phyloP scores from a whole-genome alignment of 2,888 invertebrate species.

The Andrena bicolor region DNA sequence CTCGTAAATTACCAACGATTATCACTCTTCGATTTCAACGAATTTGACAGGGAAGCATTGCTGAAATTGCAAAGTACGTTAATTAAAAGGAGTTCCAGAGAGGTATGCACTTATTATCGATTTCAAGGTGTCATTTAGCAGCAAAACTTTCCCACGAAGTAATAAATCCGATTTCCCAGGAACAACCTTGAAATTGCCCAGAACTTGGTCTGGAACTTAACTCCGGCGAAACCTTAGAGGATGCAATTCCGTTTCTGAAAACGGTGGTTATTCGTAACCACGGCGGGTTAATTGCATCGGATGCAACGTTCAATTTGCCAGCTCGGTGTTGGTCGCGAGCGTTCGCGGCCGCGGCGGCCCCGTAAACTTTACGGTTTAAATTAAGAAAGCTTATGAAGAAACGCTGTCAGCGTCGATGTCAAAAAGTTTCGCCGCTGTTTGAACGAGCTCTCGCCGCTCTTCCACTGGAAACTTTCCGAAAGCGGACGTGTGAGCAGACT shows the following conservation, averaged over 20 bases:
- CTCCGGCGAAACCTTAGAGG: constrained; percentile 46
- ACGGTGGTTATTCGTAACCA: constrained; percentile 49
- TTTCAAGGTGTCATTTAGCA: constrained; percentile 43
- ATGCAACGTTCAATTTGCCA: constrained; percentile 69
- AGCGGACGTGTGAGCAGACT: constrained; percentile 31
- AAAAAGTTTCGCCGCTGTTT: constrained; percentile 39
- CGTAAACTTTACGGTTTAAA: constrained; percentile 67
- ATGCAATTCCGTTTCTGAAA: constrained; percentile 42
- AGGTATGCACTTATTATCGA: constrained; percentile 35
- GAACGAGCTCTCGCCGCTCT: constrained; percentile 36
- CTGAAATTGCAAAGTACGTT: constrained; percentile 1
- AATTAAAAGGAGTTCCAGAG: constrained; percentile 7
- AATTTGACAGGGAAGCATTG: not conserved
- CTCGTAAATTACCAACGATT: no score
- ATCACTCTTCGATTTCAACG: no score
- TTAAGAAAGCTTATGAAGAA: constrained; percentile 71
- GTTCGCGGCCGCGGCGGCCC: not conserved
- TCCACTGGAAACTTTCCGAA: constrained; percentile 33
- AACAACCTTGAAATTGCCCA: constrained; percentile 65
- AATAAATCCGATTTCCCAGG: constrained; percentile 64
- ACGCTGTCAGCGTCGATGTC: constrained; percentile 49
- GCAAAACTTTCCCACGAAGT: constrained; percentile 24
- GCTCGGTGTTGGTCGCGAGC: constrained; percentile 9
- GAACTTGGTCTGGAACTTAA: constrained; percentile 36
- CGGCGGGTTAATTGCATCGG: constrained; percentile 65